Evolutionary conservation across 1,140 invertebrate genomes (phyloP).

Genomic region (Hypsibius dujardini): DNA sequence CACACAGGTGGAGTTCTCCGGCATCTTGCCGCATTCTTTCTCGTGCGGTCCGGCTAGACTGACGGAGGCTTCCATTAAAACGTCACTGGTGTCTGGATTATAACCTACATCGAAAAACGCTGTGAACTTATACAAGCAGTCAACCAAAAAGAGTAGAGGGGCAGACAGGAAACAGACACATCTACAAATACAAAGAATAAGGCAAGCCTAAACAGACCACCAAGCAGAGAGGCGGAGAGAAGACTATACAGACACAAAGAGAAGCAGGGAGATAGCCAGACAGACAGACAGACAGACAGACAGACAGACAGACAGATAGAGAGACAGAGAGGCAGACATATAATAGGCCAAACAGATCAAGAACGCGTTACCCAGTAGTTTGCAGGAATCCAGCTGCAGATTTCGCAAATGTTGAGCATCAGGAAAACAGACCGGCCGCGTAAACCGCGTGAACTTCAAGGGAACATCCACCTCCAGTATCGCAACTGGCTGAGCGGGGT

Average conservation of each 20-base stretch:
- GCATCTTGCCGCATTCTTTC: not conserved
- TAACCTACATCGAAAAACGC: not conserved
- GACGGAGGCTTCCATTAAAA: constrained; percentile 7
- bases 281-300: no score
- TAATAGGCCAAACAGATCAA: no score
- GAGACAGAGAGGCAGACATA: no score
- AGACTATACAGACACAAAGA: no score
- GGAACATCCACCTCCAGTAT: not conserved
- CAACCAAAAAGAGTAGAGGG: no score
- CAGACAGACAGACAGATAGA: no score
- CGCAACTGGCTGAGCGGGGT: not conserved
- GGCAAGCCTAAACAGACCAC: no score
- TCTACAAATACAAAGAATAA: no score
- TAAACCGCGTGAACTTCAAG: not conserved
- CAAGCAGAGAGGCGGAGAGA: no score
- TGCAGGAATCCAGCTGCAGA: not conserved
- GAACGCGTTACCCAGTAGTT: not conserved
- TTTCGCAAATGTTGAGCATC: not conserved
- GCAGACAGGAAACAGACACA: no score
- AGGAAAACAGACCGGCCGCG: not conserved
- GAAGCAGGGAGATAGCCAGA: no score
- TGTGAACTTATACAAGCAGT: no score
- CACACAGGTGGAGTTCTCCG: not conserved
- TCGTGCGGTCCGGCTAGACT: not conserved
- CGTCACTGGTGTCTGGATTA: not conserved